These are phyloP conservation scores for Sclerurus mexicanus DNA, from an alignment of 2,113 vertebrate genomes.

Conservation along the genomic window DNA sequence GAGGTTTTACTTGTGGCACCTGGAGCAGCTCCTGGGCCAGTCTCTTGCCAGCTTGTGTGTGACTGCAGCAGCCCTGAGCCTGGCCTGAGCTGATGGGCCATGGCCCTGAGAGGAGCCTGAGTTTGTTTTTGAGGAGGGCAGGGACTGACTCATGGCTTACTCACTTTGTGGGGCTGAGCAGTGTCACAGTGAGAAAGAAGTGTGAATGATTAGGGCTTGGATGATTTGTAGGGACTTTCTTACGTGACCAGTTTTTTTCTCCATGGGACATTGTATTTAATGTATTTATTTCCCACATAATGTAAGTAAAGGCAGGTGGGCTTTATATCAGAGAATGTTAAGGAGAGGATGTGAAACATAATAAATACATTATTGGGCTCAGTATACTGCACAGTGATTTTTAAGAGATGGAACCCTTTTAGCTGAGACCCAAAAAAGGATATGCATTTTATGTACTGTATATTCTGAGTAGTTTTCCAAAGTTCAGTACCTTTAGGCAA, in stretches of 20 bases:
- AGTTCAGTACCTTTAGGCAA: not conserved
- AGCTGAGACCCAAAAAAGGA: not conserved
- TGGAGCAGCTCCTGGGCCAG: not conserved
- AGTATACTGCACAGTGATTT: not conserved
- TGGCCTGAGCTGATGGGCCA: not conserved
- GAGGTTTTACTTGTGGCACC: not conserved
- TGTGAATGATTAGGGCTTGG: not conserved
- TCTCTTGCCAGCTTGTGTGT: not conserved
- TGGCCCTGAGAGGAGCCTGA: not conserved
- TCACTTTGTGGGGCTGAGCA: not conserved
- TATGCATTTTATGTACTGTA: not conserved
- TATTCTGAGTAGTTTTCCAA: not conserved
- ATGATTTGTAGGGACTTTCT: not conserved
- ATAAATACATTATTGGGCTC: not conserved
- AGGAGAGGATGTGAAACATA: not conserved
- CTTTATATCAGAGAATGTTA: not conserved
- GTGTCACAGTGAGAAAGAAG: not conserved
- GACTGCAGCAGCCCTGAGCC: not conserved
- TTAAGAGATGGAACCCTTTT: not conserved
- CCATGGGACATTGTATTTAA: not conserved
- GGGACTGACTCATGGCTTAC: not conserved
- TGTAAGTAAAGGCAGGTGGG: not conserved
- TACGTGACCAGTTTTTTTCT: not conserved
- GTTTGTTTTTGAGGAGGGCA: slow-evolving; percentile 35
- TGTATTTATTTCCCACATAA: not conserved